These are phyloP conservation scores for Melanotaenia maccullochi DNA, from an alignment of 2,797 vertebrate genomes.

Conservation along the genomic window DNA sequence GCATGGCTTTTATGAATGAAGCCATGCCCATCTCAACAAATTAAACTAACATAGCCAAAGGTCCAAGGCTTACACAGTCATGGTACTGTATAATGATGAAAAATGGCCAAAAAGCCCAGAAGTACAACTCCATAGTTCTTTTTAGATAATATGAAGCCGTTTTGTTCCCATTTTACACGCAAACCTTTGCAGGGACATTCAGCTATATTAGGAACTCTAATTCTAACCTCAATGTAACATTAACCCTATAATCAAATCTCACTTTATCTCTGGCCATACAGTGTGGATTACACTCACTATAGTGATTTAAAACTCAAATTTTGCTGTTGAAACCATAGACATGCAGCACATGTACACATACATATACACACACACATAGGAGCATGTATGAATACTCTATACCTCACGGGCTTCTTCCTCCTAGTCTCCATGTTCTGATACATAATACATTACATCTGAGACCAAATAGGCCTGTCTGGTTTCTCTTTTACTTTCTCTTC, in stretches of 20 bases:
- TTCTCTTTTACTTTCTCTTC: slow-evolving; percentile 5
- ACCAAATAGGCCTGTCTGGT: slow-evolving; percentile 43
- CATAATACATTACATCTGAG: slow-evolving; percentile 78
- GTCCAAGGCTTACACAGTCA: no score
- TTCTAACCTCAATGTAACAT: neutral
- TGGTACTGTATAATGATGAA: no score
- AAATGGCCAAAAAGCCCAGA: no score
- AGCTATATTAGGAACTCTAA: neutral
- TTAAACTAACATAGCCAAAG: no score
- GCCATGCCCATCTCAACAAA: neutral
- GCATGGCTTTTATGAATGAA: neutral
- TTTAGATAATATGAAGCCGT: no score
- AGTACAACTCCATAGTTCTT: no score
- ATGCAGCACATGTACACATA: slow-evolving; percentile 12
- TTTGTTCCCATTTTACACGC: no score
- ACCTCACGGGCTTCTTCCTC: slow-evolving; percentile 63
- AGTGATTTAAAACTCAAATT: slow-evolving; percentile 10
- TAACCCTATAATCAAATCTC: neutral
- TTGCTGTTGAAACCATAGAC: neutral
- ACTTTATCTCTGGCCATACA: neutral
- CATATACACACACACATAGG: slow-evolving; percentile 19
- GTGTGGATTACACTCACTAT: neutral
- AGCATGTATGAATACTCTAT: slow-evolving; percentile 41
- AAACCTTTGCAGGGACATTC: no score
- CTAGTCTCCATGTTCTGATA: slow-evolving; percentile 64